Evolutionary conservation across 2,888 invertebrate genomes (phyloP).

Genomic region (Norana najaformis): DNA sequence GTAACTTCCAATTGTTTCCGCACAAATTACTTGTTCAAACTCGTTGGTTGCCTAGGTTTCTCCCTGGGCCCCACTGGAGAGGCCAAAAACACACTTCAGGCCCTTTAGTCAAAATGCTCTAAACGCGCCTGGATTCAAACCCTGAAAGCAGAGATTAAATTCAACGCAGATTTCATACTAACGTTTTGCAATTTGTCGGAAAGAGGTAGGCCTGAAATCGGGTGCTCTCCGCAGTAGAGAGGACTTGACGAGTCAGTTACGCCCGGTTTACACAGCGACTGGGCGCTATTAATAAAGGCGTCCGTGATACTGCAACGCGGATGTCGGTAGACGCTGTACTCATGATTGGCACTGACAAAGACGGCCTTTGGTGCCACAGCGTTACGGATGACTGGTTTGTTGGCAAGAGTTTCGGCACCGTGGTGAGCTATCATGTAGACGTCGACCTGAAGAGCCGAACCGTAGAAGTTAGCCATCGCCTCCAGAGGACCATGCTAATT

Average conservation of each 20-base stretch:
- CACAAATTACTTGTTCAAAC: too few relatives aligned
- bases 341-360: constrained; percentile 39
- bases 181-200: constrained; percentile 34
- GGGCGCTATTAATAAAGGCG: constrained; percentile 28
- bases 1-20: background rate
- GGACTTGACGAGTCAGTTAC: constrained; percentile 24
- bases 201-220: background rate
- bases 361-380: constrained; percentile 38
- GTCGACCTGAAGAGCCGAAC: constrained; percentile 32
- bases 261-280: constrained; percentile 35
- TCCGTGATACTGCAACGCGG: constrained; percentile 41
- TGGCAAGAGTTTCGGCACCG: constrained; percentile 40
- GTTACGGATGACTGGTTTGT: constrained; percentile 37
- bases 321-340: constrained; percentile 37
- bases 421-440: constrained; percentile 42
- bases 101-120: too few relatives aligned
- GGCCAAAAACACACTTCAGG: too few relatives aligned
- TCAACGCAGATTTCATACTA: background rate
- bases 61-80: too few relatives aligned
- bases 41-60: too few relatives aligned
- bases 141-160: background rate
- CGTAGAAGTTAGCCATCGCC: constrained; percentile 40
- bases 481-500: constrained; percentile 39
- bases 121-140: background rate
- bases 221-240: constrained; percentile 38